These are phyloP conservation scores for Terebella lapidaria DNA, from an alignment of 2,888 invertebrate genomes.

Conservation along the genomic window DNA sequence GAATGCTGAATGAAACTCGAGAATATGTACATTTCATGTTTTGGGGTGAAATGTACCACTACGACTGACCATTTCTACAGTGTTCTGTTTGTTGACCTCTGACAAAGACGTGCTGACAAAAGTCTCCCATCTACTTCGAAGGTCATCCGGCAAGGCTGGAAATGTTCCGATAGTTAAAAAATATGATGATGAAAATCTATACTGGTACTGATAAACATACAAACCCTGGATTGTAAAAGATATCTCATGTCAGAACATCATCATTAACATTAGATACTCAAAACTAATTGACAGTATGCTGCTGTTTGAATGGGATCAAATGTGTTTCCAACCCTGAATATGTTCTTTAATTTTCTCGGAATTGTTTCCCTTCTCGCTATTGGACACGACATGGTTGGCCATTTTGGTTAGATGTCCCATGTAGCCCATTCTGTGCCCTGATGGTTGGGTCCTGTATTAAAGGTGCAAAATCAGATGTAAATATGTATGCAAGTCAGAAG, in stretches of 20 bases:
- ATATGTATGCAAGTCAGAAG: too few relatives aligned
- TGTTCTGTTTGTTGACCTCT: slow-evolving; percentile 54
- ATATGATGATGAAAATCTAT: too few relatives aligned
- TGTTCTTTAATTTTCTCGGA: slow-evolving; percentile 50
- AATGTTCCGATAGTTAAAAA: too few relatives aligned
- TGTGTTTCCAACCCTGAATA: slow-evolving; percentile 22
- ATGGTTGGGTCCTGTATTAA: slow-evolving; percentile 24
- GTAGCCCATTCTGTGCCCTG: slow-evolving; percentile 58
- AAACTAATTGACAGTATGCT: not conserved
- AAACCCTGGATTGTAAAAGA: too few relatives aligned
- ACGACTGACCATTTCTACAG: slow-evolving; percentile 54
- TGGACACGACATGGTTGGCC: slow-evolving; percentile 55
- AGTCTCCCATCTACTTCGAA: slow-evolving; percentile 53
- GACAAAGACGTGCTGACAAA: slow-evolving; percentile 53
- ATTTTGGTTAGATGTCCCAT: slow-evolving; percentile 64
- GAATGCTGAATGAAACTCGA: too few relatives aligned
- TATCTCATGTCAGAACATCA: too few relatives aligned
- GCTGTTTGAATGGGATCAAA: not conserved
- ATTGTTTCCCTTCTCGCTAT: slow-evolving; percentile 52
- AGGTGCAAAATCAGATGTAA: too few relatives aligned
- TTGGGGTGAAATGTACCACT: too few relatives aligned
- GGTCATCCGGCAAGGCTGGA: slow-evolving; percentile 50
- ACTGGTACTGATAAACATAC: too few relatives aligned
- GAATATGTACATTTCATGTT: too few relatives aligned
- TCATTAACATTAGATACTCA: too few relatives aligned